Conservation (phyloP, 2,113 vertebrate species). For the Cynoglossus semilaevis region DNA sequence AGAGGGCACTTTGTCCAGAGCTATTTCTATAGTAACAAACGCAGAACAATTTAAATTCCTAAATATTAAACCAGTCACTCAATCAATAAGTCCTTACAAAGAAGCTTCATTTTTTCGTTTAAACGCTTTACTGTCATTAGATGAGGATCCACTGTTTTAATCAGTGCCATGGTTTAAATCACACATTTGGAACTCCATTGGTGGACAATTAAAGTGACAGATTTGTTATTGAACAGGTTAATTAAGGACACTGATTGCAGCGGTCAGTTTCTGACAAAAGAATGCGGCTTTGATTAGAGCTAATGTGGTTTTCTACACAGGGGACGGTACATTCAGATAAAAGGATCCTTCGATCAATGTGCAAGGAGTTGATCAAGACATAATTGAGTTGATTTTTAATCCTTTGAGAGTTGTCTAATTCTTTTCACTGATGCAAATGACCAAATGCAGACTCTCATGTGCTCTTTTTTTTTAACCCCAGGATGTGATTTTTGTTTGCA, state of each 20-base stretch:
- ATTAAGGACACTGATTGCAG: constrained; percentile 53
- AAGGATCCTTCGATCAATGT: constrained; percentile 65
- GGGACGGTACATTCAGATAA: constrained; percentile 51
- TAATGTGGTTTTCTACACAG: constrained; percentile 46
- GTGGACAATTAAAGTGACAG: constrained; percentile 70
- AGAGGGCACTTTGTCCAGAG: not conserved
- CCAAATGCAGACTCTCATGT: not conserved
- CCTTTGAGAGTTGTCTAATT: constrained; percentile 48
- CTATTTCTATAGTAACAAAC: not conserved
- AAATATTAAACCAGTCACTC: too few species aligned
- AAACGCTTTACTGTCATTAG: constrained; percentile 43
- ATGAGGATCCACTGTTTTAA: constrained; percentile 52
- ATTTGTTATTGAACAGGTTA: constrained; percentile 71
- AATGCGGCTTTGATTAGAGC: constrained; percentile 59
- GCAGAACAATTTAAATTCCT: too few species aligned
- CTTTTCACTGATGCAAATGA: constrained; percentile 34
- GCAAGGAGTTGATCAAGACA: constrained; percentile 63
- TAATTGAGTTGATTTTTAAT: constrained; percentile 70
- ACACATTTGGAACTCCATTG: constrained; percentile 28
- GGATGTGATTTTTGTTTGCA: not conserved
- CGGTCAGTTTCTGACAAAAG: constrained; percentile 59
- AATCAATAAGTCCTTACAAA: constrained; percentile 20
- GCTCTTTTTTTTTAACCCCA: too few species aligned
- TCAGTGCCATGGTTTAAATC: constrained; percentile 67
- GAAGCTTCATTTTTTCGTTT: constrained; percentile 12